phyloP scores from a whole-genome alignment of 2,888 invertebrate species.

The Sclerodermus sp. region DNA sequence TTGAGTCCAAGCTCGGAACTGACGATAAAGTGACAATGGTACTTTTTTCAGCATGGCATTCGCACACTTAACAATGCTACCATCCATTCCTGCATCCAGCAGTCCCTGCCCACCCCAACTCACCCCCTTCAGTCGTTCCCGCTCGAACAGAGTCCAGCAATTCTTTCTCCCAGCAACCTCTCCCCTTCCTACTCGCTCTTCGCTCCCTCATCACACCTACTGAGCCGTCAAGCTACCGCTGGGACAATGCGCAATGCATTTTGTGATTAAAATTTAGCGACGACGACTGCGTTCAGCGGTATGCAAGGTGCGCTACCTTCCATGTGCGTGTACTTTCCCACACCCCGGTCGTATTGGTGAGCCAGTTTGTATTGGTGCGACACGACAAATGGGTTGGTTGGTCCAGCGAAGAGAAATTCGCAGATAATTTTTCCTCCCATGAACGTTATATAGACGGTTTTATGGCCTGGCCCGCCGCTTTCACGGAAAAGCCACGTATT shows the following conservation, averaged over 20 bases:
- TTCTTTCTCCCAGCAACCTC: conserved; percentile 16
- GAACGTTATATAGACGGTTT: too few relatives aligned
- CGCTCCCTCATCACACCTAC: conserved; percentile 6
- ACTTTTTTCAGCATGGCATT: conserved; percentile 28
- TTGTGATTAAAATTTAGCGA: conserved; percentile 48
- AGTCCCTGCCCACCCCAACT: conserved; percentile 3
- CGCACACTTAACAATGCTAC: conserved; percentile 38
- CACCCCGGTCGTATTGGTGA: too few relatives aligned
- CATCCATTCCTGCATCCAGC: conserved; percentile 27
- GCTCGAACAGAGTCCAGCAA: conserved; percentile 20
- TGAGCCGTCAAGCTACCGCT: conserved; percentile 16
- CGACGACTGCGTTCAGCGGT: neutral
- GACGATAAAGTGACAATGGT: conserved; percentile 47
- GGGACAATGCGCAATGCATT: conserved; percentile 44
- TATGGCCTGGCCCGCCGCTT: too few relatives aligned
- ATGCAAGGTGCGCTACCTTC: too few relatives aligned
- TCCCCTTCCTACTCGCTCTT: conserved; percentile 6
- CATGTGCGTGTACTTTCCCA: too few relatives aligned
- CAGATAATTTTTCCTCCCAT: too few relatives aligned
- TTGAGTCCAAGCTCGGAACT: neutral
- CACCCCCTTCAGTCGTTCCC: conserved; percentile 9
- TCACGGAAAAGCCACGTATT: too few relatives aligned
- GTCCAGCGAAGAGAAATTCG: too few relatives aligned
- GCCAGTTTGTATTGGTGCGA: too few relatives aligned
- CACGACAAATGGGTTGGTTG: too few relatives aligned